Evolutionary conservation across 1,140 invertebrate genomes (phyloP), one percentile per base, ranked within the genome.

Genomic region (Copidosoma floridanum): DNA sequence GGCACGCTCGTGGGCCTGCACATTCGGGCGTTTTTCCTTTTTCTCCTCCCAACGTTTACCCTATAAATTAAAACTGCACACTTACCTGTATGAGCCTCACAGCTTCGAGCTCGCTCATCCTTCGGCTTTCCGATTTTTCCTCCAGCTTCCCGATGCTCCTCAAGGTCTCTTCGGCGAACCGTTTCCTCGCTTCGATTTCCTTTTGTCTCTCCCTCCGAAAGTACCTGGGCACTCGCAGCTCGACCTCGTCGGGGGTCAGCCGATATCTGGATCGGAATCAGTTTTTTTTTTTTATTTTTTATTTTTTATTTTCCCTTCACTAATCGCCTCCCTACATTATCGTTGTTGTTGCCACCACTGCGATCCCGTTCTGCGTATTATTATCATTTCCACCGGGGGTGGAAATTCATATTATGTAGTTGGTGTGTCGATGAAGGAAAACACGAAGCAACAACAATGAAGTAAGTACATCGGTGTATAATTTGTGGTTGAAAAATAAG

Each of bases 1-100:
- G 1, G 94, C 94, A 67, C 95, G 79, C 77, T 97, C 95, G 70
- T 96, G 93, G 24, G 86, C 88, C 76, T 81, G n/a, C 29, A 41
- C 48, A 47, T 51, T 20, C 18, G 21, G 29, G 7, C 29, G 14
- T 48, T 12, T 27, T 48, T 16, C 32, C 32, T 10, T 37, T 37
- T 37, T 14, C 7, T 35, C 32, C 6, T 35, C 14, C 14, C 32
- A 35, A 35, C 32, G 32, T 35, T 35, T 35, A 14, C 32, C 14
- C 32, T 35, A 14, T 8, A 35, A 41, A n/a, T n/a, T 6, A n/a
- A n/a, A n/a, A n/a, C n/a, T n/a, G n/a, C n/a, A n/a, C n/a, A 51
- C 18, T 54, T 63, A 77, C 75, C 74, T 97, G 94, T 56, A 98
- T 89, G 1, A 95, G 81, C 27, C 86, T 81, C 35, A 97, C 88